phyloP scores from a whole-genome alignment of 2,888 invertebrate species.

The Acheta domesticus region DNA sequence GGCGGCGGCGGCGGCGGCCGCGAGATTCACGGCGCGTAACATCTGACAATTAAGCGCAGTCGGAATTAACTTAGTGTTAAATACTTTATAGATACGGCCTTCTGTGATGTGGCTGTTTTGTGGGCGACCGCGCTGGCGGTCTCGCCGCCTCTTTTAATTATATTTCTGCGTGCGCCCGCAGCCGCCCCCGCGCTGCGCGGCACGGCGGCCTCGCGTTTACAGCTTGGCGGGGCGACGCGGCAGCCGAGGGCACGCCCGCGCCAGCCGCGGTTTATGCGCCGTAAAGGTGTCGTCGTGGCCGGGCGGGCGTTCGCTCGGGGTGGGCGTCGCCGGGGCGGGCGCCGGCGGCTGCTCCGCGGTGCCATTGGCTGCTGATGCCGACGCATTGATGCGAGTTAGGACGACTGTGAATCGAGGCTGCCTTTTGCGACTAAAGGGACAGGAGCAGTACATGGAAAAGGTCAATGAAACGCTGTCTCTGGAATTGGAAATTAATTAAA shows the following conservation, averaged over 20 bases:
- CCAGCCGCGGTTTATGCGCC: background rate
- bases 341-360: too few relatives aligned
- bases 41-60: background rate
- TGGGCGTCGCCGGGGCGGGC: too few relatives aligned
- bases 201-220: background rate
- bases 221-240: background rate
- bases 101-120: conserved; percentile 6
- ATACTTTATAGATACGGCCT: background rate
- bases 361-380: too few relatives aligned
- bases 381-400: too few relatives aligned
- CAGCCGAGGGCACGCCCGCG: background rate
- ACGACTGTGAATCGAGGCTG: too few relatives aligned
- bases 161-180: background rate
- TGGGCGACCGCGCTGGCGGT: conserved; percentile 4
- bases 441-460: too few relatives aligned
- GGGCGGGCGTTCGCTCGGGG: background rate
- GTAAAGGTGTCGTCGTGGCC: background rate
- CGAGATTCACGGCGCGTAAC: background rate
- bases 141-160: background rate
- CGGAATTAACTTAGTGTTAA: conserved; percentile 18
- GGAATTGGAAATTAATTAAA: too few relatives aligned
- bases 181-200: background rate
- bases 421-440: too few relatives aligned
- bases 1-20: background rate
- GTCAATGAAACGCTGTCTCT: too few relatives aligned